These are phyloP conservation scores for Siniperca undulata DNA, from an alignment of 2,797 vertebrate species.

Conservation along the genomic window DNA sequence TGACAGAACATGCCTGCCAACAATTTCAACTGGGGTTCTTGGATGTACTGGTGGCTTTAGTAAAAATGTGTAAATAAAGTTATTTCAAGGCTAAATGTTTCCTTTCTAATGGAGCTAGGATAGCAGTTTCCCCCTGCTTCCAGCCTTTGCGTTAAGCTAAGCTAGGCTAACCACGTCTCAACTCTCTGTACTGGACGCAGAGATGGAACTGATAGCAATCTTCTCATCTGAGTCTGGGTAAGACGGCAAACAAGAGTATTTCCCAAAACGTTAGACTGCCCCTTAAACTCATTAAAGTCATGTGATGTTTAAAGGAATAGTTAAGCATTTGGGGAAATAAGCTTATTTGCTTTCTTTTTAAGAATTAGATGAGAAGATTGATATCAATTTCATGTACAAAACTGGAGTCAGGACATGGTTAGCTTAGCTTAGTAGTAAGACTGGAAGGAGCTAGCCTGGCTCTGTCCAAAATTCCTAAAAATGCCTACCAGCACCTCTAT, in stretches of 20 bases:
- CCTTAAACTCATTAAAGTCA: background rate
- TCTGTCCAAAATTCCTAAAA: background rate
- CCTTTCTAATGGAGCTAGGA: background rate
- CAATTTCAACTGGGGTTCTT: background rate
- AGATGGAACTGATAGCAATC: background rate
- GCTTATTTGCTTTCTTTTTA: background rate
- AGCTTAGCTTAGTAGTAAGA: constrained; percentile 6
- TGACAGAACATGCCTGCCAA: background rate
- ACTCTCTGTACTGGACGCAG: background rate
- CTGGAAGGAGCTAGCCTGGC: too few species aligned
- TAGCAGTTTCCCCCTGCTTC: too few species aligned
- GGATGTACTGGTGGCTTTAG: background rate
- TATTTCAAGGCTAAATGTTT: background rate
- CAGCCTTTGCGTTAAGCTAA: background rate
- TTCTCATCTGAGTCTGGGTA: background rate
- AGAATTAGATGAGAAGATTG: background rate
- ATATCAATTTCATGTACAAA: background rate
- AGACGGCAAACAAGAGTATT: background rate
- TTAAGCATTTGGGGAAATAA: background rate
- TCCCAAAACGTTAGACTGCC: background rate
- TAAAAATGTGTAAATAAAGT: background rate
- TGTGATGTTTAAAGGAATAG: background rate
- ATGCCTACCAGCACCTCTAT: background rate
- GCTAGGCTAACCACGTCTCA: background rate
- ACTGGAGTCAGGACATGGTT: background rate